phyloP scores from a whole-genome alignment of 2,888 invertebrate genomes.

The Leptinotarsa tumamoca region DNA sequence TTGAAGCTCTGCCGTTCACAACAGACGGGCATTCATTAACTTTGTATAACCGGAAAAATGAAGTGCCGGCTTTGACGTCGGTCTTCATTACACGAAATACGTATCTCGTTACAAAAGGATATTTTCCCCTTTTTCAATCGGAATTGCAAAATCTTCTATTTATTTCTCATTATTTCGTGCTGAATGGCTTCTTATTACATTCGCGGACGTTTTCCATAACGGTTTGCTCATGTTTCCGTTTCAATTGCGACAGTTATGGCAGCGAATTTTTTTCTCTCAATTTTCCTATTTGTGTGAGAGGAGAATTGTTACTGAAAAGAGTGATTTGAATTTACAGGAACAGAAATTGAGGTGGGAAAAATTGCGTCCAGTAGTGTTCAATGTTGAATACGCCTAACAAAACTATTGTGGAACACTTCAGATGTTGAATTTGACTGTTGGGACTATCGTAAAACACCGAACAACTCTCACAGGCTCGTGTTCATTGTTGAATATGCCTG shows the following conservation, averaged over 20 bases:
- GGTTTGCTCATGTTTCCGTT: not conserved
- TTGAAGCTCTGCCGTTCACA: conserved; percentile 9
- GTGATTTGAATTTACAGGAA: no score
- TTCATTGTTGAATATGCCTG: no score
- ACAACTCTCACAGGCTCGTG: no score
- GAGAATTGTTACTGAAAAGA: no score
- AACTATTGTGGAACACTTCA: no score
- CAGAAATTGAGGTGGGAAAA: no score
- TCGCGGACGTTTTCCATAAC: not conserved
- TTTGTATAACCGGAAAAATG: conserved; percentile 15
- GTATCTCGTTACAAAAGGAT: conserved; percentile 16
- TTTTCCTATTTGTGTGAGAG: not conserved
- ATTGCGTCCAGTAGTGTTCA: no score
- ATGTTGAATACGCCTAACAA: no score
- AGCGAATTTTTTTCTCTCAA: not conserved
- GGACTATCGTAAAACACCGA: no score
- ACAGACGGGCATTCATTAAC: conserved; percentile 14
- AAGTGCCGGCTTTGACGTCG: not conserved
- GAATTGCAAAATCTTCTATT: conserved; percentile 8
- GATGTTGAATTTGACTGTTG: no score
- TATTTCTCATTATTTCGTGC: conserved; percentile 9
- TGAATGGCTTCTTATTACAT: conserved; percentile 1
- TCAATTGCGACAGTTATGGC: not conserved
- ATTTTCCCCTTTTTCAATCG: conserved; percentile 20
- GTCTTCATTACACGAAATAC: not conserved